phyloP scores from a whole-genome alignment of 2,113 vertebrate species.

The Phasianus colchicus region DNA sequence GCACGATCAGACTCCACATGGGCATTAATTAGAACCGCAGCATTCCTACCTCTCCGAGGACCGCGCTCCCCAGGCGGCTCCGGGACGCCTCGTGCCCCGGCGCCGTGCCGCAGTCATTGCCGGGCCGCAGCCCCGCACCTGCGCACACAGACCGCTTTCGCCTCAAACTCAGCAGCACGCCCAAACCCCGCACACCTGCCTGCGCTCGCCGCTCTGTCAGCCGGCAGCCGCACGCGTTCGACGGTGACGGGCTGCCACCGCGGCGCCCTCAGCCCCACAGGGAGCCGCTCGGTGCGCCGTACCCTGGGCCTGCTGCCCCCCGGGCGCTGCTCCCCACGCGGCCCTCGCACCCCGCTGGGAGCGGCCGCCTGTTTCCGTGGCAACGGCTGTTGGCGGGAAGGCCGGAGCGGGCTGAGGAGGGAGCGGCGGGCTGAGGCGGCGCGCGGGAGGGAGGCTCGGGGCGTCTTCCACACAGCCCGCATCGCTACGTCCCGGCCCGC shows the following conservation, averaged over 20 bases:
- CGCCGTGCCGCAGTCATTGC: rapidly evolving
- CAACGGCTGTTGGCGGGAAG: neutral
- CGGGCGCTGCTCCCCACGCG: neutral
- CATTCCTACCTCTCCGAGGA: neutral
- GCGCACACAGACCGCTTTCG: rapidly evolving
- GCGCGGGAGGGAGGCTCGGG: neutral
- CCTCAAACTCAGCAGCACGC: neutral
- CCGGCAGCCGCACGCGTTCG: neutral
- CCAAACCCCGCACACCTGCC: neutral
- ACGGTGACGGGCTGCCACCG: neutral
- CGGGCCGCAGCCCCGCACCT: neutral
- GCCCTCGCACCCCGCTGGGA: neutral
- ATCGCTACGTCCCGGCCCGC: neutral
- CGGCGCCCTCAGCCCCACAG: neutral
- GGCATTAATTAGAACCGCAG: constrained; percentile 53
- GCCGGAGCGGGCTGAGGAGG: neutral
- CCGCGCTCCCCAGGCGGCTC: neutral
- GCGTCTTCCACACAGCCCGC: neutral
- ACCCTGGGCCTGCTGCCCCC: too few species aligned
- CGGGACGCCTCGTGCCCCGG: neutral
- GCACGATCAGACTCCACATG: constrained; percentile 4
- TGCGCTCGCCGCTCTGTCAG: neutral
- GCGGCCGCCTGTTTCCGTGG: constrained; percentile 25
- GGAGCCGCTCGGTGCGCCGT: too few species aligned
- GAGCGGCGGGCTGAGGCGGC: neutral